Conservation (phyloP, 2,888 invertebrate genomes). For the Andrena hattorfiana region DNA sequence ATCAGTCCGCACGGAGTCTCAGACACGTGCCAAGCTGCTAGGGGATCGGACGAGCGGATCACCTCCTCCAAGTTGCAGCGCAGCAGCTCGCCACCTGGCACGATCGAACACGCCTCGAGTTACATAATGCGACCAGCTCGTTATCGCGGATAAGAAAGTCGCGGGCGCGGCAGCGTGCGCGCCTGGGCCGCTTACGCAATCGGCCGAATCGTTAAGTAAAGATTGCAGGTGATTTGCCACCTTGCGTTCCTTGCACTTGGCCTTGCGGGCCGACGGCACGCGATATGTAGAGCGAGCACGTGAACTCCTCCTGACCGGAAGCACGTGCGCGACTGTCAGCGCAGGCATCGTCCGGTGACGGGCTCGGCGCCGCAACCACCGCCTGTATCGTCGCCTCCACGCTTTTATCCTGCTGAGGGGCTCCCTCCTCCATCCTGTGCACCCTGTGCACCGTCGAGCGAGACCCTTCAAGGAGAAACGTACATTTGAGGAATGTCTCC, state of each 20-base stretch:
- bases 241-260: conserved; percentile 66
- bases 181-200: not conserved
- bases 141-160: not conserved
- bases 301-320: conserved; percentile 65
- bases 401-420: conserved; percentile 30
- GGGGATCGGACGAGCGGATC: conserved; percentile 75
- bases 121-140: not conserved
- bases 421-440: conserved; percentile 71
- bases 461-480: conserved; percentile 8
- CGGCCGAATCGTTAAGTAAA: not conserved
- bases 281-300: conserved; percentile 80
- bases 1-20: conserved; percentile 84
- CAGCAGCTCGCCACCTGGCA: conserved; percentile 67
- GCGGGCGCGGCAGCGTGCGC: too few species aligned
- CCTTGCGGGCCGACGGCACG: conserved; percentile 71
- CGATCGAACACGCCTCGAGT: not conserved
- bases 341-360: conserved; percentile 10
- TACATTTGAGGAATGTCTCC: not conserved
- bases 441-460: conserved; percentile 42
- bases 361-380: conserved; percentile 8
- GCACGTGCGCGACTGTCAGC: conserved; percentile 1
- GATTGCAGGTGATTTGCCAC: conserved; percentile 37
- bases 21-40: conserved; percentile 79
- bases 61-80: conserved; percentile 77
- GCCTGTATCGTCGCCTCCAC: conserved; percentile 18